These are phyloP conservation scores for Psittacus erithacus DNA, from an alignment of 2,113 vertebrate genomes.

Conservation along the genomic window DNA sequence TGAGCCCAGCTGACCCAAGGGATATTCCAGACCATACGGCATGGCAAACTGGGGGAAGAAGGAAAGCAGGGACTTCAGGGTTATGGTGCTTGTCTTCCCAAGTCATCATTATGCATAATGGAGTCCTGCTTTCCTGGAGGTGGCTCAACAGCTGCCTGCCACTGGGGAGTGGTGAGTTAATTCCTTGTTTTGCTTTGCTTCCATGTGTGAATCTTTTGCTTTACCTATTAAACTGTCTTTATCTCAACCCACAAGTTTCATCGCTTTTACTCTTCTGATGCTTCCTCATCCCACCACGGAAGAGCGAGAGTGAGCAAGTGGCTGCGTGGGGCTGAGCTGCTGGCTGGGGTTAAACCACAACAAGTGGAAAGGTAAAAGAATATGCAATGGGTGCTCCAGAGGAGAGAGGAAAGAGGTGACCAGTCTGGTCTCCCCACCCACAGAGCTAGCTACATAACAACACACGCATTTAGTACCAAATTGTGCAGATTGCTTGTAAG, in stretches of 20 bases:
- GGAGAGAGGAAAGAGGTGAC: neutral
- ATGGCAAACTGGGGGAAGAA: neutral
- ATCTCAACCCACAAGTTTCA: neutral
- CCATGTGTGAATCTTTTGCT: neutral
- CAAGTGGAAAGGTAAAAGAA: neutral
- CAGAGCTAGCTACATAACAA: neutral
- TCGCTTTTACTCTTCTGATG: neutral
- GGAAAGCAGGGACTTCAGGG: neutral
- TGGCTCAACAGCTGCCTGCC: neutral
- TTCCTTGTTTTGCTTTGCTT: neutral
- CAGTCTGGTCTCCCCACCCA: neutral
- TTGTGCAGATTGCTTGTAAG: neutral
- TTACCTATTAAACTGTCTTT: neutral
- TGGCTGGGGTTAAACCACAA: neutral
- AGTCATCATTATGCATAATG: neutral
- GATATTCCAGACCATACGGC: neutral
- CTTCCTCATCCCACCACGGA: neutral
- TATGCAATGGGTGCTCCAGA: neutral
- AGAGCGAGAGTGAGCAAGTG: neutral
- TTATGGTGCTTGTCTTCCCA: neutral
- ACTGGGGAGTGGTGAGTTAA: neutral
- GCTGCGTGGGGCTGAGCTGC: neutral
- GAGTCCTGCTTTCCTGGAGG: neutral
- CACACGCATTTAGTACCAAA: fast-evolving
- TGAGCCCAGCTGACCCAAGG: neutral